Evolutionary conservation across 2,888 invertebrate species (phyloP), one percentile per base, ranked within the genome.

Genomic region (Nipponacmea schrenckii): DNA sequence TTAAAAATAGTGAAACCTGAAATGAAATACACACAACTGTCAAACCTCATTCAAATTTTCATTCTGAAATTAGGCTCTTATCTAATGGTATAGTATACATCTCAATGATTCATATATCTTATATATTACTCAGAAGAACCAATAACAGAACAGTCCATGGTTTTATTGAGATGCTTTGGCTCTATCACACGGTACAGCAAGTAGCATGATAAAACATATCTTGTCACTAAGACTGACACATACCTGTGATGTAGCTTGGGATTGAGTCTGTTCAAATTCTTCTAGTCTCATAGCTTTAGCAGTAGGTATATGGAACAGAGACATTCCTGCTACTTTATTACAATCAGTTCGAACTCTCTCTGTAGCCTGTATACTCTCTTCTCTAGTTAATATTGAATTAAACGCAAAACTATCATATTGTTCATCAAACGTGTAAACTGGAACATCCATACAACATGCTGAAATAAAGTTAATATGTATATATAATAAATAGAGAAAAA

Each of bases 211-310:
- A 8, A 26, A 65, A 67, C 26, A 46, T 67, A 14, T 24, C 7
- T 46, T 17, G 26, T 10, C 67, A 44, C 12, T n/a, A n/a, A 39
- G 39, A 39, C 27, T 8, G 0, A 64, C 15, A 31, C 92, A 90
- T 27, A 93, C 90, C 20, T 91, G 88, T 80, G 91, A 88, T 12
- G 89, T 88, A 45, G 91, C 90, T 75, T 93, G 93, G 46, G 91
- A 91, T 84, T 94, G 94, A 0, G 92, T 91, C 0, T 92, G 91
- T 68, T 93, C 93, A 80, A 94, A 94, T 83, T 94, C 94, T 0
- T 92, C 91, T 48, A 94, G 86, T 45, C 91, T 91, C 45, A 92
- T 91, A 68, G 92, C 91, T 81, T 93, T 92, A 0, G 93, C 92
- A 73, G 92, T 85, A 14, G 88, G 87, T 17, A 88, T 84, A 0